Percentiles rank a stretch among this genome's conserved stretches.
Conservation (phyloP, 1,140 invertebrate genomes). For the Micrasema longulum region DNA sequence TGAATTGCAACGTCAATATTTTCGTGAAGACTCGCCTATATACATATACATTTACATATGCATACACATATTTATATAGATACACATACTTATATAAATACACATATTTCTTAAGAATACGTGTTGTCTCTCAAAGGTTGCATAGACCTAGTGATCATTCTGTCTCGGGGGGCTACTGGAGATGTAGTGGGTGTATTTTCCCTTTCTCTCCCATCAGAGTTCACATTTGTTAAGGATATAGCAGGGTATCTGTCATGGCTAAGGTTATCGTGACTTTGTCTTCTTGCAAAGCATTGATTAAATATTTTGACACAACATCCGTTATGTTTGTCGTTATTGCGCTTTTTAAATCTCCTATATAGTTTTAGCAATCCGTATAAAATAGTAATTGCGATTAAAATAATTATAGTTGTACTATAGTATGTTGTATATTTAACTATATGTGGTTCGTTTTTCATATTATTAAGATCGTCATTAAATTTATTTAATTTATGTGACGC, state of each 20-base stretch:
- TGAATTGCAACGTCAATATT: too few relatives aligned
- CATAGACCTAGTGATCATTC: too few relatives aligned
- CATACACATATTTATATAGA: too few relatives aligned
- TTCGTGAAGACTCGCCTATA: too few relatives aligned
- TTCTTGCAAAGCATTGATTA: not conserved
- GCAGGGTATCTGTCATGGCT: not conserved
- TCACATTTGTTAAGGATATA: not conserved
- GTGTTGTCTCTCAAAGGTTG: too few relatives aligned
- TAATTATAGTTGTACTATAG: not conserved
- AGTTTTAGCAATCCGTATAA: not conserved
- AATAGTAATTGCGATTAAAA: not conserved
- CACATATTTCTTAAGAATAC: too few relatives aligned
- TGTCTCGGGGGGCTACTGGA: too few relatives aligned
- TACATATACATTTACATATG: too few relatives aligned
- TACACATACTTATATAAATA: too few relatives aligned
- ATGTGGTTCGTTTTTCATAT: constrained; percentile 23
- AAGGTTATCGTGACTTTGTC: not conserved
- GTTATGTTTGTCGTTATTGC: not conserved
- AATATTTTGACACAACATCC: not conserved
- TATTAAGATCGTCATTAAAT: constrained; percentile 14
- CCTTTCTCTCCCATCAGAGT: not conserved
- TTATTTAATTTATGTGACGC: constrained; percentile 12
- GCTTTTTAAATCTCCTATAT: not conserved
- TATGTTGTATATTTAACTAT: constrained; percentile 2
- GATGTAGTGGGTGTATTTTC: not conserved